Percentiles rank a stretch among this genome's conserved stretches.
Evolutionary conservation across 1,140 invertebrate genomes (phyloP).

Genomic region (Archivesica marissinica): DNA sequence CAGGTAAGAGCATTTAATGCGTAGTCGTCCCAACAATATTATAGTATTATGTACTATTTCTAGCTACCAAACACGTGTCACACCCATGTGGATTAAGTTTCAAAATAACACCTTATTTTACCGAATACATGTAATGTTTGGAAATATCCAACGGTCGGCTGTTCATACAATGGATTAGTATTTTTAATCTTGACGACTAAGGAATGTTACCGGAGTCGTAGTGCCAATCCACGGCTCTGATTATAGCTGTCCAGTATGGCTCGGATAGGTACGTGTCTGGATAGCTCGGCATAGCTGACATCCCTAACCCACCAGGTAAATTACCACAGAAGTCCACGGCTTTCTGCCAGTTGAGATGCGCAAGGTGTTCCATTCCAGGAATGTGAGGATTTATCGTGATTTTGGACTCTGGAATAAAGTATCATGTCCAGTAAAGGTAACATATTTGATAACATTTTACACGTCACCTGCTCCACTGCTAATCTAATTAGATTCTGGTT

Average conservation of each 20-base stretch:
- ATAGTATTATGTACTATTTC: background rate
- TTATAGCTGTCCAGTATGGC: slow-evolving; percentile 16
- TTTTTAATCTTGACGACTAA: background rate
- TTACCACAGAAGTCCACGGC: background rate
- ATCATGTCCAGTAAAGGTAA: background rate
- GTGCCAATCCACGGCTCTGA: background rate
- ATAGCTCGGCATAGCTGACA: background rate
- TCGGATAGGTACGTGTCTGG: background rate
- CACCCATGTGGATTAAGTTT: background rate
- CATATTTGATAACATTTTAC: background rate
- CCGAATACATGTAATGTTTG: background rate
- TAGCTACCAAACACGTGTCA: background rate
- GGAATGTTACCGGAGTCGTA: background rate
- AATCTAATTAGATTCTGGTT: background rate
- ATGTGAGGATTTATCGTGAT: background rate
- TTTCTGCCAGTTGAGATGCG: background rate
- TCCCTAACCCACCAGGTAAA: background rate
- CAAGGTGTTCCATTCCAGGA: background rate
- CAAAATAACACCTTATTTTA: background rate
- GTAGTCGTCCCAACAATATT: background rate
- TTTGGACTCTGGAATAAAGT: slow-evolving; percentile 3
- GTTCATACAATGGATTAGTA: too few species aligned
- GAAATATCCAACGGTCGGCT: too few species aligned
- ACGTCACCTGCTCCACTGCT: background rate
- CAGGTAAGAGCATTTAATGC: background rate